Evolutionary conservation across 2,113 vertebrate species (phyloP).

Genomic region (Corydoras sp.): DNA sequence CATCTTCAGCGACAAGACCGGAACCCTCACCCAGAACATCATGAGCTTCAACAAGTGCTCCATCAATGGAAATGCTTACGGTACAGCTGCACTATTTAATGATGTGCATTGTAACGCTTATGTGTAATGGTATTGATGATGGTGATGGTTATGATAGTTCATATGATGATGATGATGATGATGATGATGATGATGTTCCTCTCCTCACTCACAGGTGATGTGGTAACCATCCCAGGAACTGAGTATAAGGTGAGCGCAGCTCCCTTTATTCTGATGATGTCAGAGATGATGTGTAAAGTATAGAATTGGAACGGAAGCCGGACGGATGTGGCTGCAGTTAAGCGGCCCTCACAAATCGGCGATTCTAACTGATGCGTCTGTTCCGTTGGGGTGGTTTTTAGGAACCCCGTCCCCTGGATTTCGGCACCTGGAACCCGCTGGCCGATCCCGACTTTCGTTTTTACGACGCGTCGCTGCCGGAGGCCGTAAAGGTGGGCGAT

Average conservation of each 20-base stretch:
- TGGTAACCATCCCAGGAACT: slow-evolving; percentile 66
- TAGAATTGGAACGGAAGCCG: no score
- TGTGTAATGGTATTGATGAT: no score
- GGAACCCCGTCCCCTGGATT: slow-evolving; percentile 76
- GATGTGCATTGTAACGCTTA: no score
- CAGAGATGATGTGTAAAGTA: no score
- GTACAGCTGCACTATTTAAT: slow-evolving; percentile 52
- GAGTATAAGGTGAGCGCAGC: slow-evolving; percentile 67
- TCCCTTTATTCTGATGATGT: no score
- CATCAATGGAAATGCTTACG: slow-evolving; percentile 83
- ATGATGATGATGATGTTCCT: neutral
- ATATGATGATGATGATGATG: no score
- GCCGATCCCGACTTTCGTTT: slow-evolving; percentile 81
- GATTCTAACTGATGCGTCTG: neutral
- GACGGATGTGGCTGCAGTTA: no score
- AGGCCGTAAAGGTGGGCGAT: slow-evolving; percentile 74
- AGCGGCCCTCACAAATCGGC: no score
- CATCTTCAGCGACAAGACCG: slow-evolving; percentile 94
- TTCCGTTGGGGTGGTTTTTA: slow-evolving; percentile 47
- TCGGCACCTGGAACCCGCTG: slow-evolving; percentile 79
- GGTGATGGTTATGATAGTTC: no score
- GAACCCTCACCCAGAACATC: slow-evolving; percentile 95
- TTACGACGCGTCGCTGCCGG: slow-evolving; percentile 81
- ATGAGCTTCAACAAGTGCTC: slow-evolving; percentile 96
- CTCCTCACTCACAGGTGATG: slow-evolving; percentile 66